phyloP scores from a whole-genome alignment of 2,797 vertebrate species.

The Sciurus carolinensis region DNA sequence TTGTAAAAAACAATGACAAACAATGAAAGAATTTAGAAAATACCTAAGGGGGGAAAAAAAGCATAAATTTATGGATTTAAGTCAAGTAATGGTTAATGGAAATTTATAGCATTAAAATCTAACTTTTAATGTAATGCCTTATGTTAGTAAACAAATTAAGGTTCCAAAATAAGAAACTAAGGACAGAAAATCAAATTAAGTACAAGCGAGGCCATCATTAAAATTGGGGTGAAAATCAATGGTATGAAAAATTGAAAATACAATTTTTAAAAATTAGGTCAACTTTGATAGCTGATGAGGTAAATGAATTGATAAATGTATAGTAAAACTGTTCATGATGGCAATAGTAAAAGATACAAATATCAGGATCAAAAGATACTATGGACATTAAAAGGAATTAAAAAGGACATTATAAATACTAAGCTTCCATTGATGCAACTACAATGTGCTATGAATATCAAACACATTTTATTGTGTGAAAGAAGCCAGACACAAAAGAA shows the following conservation, averaged over 20 bases:
- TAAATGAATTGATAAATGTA: neutral
- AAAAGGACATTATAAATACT: neutral
- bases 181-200: neutral
- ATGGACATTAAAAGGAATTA: neutral
- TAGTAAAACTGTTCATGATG: neutral
- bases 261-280: neutral
- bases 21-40: constrained; percentile 20
- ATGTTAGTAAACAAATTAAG: neutral
- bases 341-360: neutral
- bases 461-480: neutral
- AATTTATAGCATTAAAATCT: neutral
- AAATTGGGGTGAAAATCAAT: neutral
- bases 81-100: neutral
- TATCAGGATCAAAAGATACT: neutral
- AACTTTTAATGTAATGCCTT: neutral
- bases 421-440: neutral
- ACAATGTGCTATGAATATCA: neutral
- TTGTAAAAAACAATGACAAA: neutral
- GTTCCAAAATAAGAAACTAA: neutral
- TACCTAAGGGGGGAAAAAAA: neutral
- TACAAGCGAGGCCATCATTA: neutral
- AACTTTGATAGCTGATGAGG: neutral
- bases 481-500: neutral
- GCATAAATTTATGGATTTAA: neutral
- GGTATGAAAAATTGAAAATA: neutral